phyloP scores from a whole-genome alignment of 35 echinoderm and acorn worm genomes.

The Amphiura filiformis region DNA sequence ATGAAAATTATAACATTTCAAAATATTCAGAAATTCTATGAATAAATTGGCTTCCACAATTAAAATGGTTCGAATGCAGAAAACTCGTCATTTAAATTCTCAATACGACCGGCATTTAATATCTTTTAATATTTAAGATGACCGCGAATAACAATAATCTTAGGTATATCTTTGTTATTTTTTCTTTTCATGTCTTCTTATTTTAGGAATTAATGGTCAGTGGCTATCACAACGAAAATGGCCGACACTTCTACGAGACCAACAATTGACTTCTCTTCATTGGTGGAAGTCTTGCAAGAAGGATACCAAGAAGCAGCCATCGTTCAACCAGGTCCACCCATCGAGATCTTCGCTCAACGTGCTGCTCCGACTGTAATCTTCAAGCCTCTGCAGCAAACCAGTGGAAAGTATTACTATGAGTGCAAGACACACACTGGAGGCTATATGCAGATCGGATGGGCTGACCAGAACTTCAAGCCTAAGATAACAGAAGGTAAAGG shows the following conservation, averaged over 20 bases:
- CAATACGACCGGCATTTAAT: too few relatives aligned
- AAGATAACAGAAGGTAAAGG: not conserved
- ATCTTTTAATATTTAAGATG: too few relatives aligned
- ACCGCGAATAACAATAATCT: too few relatives aligned
- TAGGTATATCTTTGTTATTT: too few relatives aligned
- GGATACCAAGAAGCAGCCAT: constrained; percentile 12
- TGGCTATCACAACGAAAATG: not conserved
- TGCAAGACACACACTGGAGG: constrained; percentile 26
- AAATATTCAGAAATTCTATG: too few relatives aligned
- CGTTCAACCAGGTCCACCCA: not conserved
- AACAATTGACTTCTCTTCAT: not conserved
- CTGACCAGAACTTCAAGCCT: not conserved
- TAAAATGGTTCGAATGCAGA: too few relatives aligned
- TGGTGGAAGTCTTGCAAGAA: not conserved
- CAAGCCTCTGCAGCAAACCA: not conserved
- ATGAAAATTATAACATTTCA: too few relatives aligned
- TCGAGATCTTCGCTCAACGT: constrained; percentile 14
- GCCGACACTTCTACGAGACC: not conserved
- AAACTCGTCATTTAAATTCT: too few relatives aligned
- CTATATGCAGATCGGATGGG: constrained; percentile 12
- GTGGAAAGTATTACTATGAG: not conserved
- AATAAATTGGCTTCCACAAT: too few relatives aligned
- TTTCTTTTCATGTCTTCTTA: too few relatives aligned
- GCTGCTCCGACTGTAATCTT: not conserved
- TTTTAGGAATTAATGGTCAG: too few relatives aligned